Evolutionary conservation across 2,797 vertebrate genomes (phyloP).

Genomic region (Taeniopygia guttata): DNA sequence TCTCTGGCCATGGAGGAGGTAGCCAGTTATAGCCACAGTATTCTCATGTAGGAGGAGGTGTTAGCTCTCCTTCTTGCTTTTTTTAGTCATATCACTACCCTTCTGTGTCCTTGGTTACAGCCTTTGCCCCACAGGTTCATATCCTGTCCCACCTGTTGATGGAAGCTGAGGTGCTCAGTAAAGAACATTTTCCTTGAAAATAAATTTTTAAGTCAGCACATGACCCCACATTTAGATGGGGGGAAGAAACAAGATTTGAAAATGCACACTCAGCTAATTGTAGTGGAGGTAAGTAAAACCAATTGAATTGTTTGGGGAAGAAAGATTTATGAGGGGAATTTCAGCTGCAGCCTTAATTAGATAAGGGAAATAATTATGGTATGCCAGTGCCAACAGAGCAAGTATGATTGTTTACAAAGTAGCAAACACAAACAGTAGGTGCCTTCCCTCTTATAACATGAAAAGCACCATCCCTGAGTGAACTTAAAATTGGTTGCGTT

Average conservation of each 20-base stretch:
- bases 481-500: constrained; percentile 7
- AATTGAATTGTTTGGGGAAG: not conserved
- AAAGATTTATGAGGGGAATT: constrained; percentile 12
- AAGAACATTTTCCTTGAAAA: not conserved
- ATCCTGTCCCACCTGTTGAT: not conserved
- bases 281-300: not conserved
- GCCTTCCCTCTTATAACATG: not conserved
- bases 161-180: not conserved
- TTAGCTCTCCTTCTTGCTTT: not conserved
- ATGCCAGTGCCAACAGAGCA: not conserved
- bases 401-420: not conserved
- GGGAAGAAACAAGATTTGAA: not conserved
- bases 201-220: fast-evolving
- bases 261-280: not conserved
- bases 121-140: not conserved
- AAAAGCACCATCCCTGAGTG: not conserved
- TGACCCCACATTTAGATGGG: not conserved
- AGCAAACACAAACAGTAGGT: not conserved
- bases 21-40: not conserved
- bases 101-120: not conserved
- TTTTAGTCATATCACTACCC: not conserved
- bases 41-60: not conserved
- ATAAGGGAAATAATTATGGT: not conserved
- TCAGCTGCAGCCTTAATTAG: not conserved
- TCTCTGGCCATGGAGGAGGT: not conserved